These are phyloP conservation scores for Phyto melanocephala DNA, from an alignment of 2,888 invertebrate species.

Conservation along the genomic window DNA sequence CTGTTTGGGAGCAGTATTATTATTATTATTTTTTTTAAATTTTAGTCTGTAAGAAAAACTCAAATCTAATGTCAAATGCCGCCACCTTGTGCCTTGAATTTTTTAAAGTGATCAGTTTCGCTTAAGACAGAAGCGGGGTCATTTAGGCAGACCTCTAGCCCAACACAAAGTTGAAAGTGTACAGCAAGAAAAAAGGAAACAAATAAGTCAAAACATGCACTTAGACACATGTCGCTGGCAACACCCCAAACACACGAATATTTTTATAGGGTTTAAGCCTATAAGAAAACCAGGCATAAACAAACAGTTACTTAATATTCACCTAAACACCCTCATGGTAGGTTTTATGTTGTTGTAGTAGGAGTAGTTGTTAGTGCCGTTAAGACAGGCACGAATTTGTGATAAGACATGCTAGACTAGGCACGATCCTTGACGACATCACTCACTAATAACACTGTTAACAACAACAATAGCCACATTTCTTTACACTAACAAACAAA, in stretches of 20 bases:
- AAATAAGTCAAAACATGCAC: conserved; percentile 64
- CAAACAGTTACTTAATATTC: conserved; percentile 60
- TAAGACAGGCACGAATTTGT: conserved; percentile 61
- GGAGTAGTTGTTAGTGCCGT: conserved; percentile 40
- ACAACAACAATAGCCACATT: conserved; percentile 1
- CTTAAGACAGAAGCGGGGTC: conserved; percentile 56
- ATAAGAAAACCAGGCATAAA: conserved; percentile 41
- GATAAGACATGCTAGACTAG: conserved; percentile 62
- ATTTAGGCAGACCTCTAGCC: conserved; percentile 40
- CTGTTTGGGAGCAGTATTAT: conserved; percentile 52
- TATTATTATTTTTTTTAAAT: background rate
- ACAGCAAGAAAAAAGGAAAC: conserved; percentile 37
- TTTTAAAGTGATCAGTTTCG: conserved; percentile 32
- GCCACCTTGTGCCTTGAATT: conserved; percentile 56
- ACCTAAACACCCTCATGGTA: conserved; percentile 59
- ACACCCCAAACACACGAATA: conserved; percentile 61
- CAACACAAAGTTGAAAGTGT: conserved; percentile 58
- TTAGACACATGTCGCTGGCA: conserved; percentile 64
- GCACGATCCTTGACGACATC: conserved; percentile 64
- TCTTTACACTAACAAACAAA: background rate
- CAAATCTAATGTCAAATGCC: conserved; percentile 55
- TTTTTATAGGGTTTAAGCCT: conserved; percentile 32
- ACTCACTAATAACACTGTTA: conserved; percentile 51
- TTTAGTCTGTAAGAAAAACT: background rate
- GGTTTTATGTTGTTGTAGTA: conserved; percentile 1